A percentile compares a stretch with the other conserved stretches of the same genome.
phyloP scores from a whole-genome alignment of 2,888 invertebrate species.

The Dicycla oo region DNA sequence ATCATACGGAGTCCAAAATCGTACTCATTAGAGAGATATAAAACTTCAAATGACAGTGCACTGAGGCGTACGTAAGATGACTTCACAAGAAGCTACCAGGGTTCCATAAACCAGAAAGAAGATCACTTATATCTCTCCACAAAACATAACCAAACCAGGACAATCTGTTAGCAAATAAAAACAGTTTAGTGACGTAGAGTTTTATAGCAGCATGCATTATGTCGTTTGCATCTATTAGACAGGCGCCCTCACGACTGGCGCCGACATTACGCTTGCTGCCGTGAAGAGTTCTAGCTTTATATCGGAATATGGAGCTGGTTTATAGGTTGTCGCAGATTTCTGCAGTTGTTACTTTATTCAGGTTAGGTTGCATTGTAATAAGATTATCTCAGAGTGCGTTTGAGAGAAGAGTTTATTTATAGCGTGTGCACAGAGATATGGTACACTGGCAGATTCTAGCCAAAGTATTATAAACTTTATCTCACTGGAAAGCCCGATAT shows the following conservation, averaged over 20 bases:
- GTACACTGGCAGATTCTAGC: neutral
- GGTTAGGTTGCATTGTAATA: constrained; percentile 28
- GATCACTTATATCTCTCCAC: neutral
- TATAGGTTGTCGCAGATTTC: constrained; percentile 44
- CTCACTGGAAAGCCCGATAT: neutral
- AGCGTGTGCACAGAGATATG: neutral
- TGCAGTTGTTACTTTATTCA: constrained; percentile 34
- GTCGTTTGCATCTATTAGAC: constrained; percentile 65
- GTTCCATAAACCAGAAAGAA: neutral
- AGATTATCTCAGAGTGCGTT: constrained; percentile 1
- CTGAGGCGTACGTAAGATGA: neutral
- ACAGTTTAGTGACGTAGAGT: constrained; percentile 56
- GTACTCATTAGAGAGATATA: neutral
- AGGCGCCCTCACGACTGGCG: constrained; percentile 65
- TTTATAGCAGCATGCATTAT: constrained; percentile 60
- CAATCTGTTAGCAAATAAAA: constrained; percentile 60
- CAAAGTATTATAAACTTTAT: neutral
- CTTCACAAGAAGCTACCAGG: neutral
- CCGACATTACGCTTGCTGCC: constrained; percentile 46
- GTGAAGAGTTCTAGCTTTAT: constrained; percentile 54
- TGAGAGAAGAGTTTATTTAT: neutral
- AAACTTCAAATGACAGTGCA: neutral
- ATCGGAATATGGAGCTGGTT: constrained; percentile 35
- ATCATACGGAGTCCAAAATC: too few relatives aligned
- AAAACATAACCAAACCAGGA: constrained; percentile 19